Evolutionary conservation across 2,113 vertebrate species (phyloP).

Genomic region (Rhinoderma darwinii): DNA sequence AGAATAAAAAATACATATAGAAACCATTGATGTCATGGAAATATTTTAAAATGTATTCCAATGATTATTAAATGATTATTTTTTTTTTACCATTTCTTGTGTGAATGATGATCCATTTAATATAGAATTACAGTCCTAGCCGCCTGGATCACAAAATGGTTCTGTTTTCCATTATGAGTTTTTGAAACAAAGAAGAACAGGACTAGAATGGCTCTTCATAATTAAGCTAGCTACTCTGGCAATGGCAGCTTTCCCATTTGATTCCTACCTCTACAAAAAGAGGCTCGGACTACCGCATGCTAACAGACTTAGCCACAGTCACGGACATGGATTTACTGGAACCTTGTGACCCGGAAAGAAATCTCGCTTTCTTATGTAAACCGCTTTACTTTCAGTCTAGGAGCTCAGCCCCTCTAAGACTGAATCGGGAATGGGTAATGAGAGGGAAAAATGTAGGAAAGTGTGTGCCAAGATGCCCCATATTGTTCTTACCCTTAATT

Average conservation of each 20-base stretch:
- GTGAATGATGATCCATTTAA: background rate
- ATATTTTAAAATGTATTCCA: background rate
- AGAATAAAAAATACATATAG: background rate
- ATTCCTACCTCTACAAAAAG: background rate
- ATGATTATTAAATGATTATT: no score
- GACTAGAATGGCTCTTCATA: background rate
- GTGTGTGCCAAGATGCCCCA: constrained; percentile 29
- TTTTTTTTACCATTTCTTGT: background rate
- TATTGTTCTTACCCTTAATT: background rate
- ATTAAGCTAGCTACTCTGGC: background rate
- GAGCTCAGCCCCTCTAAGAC: constrained; percentile 1
- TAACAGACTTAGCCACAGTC: constrained; percentile 21
- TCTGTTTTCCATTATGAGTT: background rate
- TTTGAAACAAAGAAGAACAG: background rate
- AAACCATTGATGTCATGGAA: background rate
- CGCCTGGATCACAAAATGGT: background rate
- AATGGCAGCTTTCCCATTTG: background rate
- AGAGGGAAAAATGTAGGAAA: constrained; percentile 14
- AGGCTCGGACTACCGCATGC: background rate
- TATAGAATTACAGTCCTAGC: background rate
- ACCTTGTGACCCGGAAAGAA: constrained; percentile 31
- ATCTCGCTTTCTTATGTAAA: constrained; percentile 52
- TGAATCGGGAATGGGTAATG: constrained; percentile 13
- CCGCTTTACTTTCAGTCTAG: constrained; percentile 34
- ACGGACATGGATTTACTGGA: constrained; percentile 47